Evolutionary conservation across 2,888 invertebrate genomes (phyloP).

Genomic region (Petrolisthes manimaculis): DNA sequence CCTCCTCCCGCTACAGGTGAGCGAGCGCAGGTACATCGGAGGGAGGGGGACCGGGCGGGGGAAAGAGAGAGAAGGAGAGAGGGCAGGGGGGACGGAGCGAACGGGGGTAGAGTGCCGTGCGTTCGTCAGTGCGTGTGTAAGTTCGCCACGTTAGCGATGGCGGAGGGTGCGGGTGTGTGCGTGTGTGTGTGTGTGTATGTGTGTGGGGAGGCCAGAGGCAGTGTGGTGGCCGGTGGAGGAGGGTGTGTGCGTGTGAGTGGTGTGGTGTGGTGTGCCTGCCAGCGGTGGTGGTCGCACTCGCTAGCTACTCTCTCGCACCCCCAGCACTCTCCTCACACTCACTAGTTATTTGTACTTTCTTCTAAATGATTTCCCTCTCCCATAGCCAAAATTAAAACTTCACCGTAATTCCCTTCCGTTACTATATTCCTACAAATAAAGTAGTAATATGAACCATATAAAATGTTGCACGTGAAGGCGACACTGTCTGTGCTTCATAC

Average conservation of each 20-base stretch:
- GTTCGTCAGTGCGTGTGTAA: constrained; percentile 39
- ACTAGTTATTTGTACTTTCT: no score
- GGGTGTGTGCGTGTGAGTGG: constrained; percentile 12
- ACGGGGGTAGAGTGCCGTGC: constrained; percentile 18
- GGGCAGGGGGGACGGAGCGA: constrained; percentile 15
- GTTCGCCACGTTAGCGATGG: constrained; percentile 41
- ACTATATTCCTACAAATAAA: no score
- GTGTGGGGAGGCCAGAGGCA: constrained; percentile 35
- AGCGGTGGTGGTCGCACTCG: background rate
- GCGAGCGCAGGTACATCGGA: constrained; percentile 57
- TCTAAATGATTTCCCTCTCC: no score
- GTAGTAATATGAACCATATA: no score
- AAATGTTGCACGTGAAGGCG: no score
- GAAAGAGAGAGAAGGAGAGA: background rate
- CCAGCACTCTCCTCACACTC: background rate
- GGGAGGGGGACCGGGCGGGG: constrained; percentile 27
- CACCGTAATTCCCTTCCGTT: no score
- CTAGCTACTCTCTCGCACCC: background rate
- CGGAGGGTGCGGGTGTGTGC: background rate
- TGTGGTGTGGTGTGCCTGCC: background rate
- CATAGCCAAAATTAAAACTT: no score
- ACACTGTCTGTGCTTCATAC: no score
- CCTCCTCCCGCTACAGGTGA: constrained; percentile 58
- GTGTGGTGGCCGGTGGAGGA: constrained; percentile 20
- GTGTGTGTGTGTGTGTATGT: constrained; percentile 4